These are phyloP conservation scores for Diceros bicornis DNA, from an alignment of 2,797 vertebrate species.

Conservation along the genomic window DNA sequence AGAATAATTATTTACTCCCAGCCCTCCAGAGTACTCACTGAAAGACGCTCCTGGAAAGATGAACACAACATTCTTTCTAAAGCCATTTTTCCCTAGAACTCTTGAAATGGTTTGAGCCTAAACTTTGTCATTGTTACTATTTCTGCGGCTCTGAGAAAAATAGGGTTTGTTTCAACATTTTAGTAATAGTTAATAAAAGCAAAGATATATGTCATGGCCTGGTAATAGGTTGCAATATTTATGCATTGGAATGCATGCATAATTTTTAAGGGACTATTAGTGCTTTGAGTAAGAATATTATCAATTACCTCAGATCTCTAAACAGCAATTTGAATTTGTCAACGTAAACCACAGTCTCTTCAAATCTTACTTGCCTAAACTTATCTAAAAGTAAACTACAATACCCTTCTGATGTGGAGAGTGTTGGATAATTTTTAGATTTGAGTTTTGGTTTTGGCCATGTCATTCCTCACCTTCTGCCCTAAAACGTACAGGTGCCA, in stretches of 20 bases:
- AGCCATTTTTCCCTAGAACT: not conserved
- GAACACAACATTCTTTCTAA: not conserved
- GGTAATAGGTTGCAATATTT: not conserved
- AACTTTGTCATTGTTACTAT: not conserved
- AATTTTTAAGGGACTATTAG: not conserved
- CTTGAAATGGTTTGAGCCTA: not conserved
- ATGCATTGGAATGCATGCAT: not conserved
- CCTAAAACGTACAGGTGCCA: not conserved
- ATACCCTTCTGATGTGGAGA: not conserved
- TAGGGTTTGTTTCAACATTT: not conserved
- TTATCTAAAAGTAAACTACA: not conserved
- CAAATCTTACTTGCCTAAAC: not conserved
- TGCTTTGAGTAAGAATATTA: not conserved
- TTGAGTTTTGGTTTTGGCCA: not conserved
- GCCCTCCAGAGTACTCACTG: not conserved
- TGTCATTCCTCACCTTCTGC: not conserved
- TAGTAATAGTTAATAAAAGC: not conserved
- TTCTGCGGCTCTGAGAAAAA: not conserved
- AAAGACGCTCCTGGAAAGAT: not conserved
- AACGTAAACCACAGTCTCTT: not conserved
- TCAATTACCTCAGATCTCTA: not conserved
- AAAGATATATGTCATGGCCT: not conserved
- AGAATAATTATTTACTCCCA: not conserved
- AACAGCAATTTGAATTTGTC: not conserved
- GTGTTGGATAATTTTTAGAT: not conserved